These are phyloP conservation scores for Balaeniceps rex DNA, from an alignment of 2,113 vertebrate species.

Conservation along the genomic window DNA sequence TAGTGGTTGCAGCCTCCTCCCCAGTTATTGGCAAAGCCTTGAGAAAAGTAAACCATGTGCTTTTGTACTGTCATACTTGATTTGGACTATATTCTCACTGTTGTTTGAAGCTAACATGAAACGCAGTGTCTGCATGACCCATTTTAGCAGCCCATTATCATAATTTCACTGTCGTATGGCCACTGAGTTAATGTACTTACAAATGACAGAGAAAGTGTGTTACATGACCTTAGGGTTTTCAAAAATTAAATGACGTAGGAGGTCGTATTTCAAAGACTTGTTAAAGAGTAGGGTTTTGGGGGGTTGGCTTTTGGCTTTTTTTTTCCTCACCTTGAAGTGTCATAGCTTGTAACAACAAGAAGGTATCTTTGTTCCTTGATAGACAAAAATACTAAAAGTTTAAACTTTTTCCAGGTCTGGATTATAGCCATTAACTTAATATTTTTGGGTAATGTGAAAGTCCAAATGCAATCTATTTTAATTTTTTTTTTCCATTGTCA, in stretches of 20 bases:
- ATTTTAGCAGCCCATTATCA: conserved; percentile 90
- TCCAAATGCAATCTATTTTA: neutral
- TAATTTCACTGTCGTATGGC: conserved; percentile 85
- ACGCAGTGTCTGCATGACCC: conserved; percentile 82
- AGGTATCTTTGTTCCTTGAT: conserved; percentile 58
- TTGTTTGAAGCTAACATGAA: conserved; percentile 82
- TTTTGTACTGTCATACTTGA: conserved; percentile 72
- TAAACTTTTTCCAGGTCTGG: conserved; percentile 40
- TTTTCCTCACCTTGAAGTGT: conserved; percentile 26
- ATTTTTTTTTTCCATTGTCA: neutral
- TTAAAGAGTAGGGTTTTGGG: conserved; percentile 56
- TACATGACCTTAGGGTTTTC: conserved; percentile 88
- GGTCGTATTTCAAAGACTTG: conserved; percentile 78
- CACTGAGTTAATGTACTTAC: conserved; percentile 90
- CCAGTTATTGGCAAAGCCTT: conserved; percentile 9
- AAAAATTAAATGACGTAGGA: conserved; percentile 86
- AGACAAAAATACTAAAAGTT: conserved; percentile 31
- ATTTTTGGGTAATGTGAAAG: neutral
- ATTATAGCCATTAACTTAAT: conserved; percentile 53
- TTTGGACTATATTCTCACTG: conserved; percentile 71
- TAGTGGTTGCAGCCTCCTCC: neutral
- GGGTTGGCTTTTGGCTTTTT: conserved; percentile 28
- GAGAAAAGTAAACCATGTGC: conserved; percentile 57
- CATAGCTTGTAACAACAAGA: conserved; percentile 26
- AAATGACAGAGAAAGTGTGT: conserved; percentile 91